Percentiles rank a stretch among this genome's conserved stretches.
These are phyloP conservation scores for Scarus forsteni DNA, from an alignment of 2,797 vertebrate species.

Conservation along the genomic window DNA sequence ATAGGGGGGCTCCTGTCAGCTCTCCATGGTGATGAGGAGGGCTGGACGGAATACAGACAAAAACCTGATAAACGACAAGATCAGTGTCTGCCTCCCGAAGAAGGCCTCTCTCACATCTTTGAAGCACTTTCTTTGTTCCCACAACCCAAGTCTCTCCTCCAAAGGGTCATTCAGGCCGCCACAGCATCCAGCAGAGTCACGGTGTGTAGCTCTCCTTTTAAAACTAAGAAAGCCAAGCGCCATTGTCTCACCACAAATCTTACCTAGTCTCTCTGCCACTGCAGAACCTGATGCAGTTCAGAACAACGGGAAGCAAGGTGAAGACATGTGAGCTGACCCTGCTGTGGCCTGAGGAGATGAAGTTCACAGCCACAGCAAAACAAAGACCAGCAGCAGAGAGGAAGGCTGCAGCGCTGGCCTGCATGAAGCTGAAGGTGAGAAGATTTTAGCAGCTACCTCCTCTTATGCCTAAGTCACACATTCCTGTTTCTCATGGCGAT, in stretches of 20 bases:
- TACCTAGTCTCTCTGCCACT: not conserved
- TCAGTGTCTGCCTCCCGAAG: slow-evolving; percentile 39
- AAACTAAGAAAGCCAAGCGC: not conserved
- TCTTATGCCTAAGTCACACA: too few species aligned
- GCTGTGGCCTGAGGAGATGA: slow-evolving; percentile 92
- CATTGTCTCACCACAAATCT: accelerated
- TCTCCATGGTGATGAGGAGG: slow-evolving; percentile 75
- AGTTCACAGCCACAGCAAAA: slow-evolving; percentile 87
- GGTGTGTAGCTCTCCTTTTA: slow-evolving; percentile 74
- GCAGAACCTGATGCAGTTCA: slow-evolving; percentile 89
- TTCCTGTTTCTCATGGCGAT: too few species aligned
- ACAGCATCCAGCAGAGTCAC: slow-evolving; percentile 84
- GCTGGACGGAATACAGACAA: slow-evolving; percentile 61
- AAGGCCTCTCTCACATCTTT: slow-evolving; percentile 70
- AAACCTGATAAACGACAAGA: slow-evolving; percentile 62
- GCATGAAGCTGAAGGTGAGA: slow-evolving; percentile 92
- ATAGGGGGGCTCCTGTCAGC: slow-evolving; percentile 17
- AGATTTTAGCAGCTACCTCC: accelerated
- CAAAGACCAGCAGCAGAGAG: slow-evolving; percentile 88
- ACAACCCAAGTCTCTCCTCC: slow-evolving; percentile 89
- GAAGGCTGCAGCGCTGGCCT: slow-evolving; percentile 91
- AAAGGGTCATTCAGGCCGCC: slow-evolving; percentile 90
- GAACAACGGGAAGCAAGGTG: slow-evolving; percentile 84
- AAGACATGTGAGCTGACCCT: slow-evolving; percentile 90
- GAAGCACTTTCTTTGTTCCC: slow-evolving; percentile 90